Evolutionary conservation across 2,888 invertebrate genomes (phyloP), one percentile per base, ranked within the genome.

Genomic region (Opisthograptis luteolata): DNA sequence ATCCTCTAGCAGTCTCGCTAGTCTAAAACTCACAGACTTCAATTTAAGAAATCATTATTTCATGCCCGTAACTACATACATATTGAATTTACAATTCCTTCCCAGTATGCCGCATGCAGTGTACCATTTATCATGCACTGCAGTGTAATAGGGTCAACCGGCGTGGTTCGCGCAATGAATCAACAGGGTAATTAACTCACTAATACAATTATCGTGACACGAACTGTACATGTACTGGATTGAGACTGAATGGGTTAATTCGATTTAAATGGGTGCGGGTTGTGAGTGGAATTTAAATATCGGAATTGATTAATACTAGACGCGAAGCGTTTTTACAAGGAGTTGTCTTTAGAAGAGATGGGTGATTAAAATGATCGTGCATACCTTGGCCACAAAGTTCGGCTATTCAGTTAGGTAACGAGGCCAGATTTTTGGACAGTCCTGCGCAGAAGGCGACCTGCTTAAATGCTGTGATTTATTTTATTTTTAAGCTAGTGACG

Each of bases 171-270:
- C 64, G 74, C 79, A 82, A 85, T 87, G 84, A 84, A 86, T 85
- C 83, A 80, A 81, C 66, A 56, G 22, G 65, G 79, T 83, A 87
- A 87, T 87, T 86, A 87, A 87, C 79, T 73, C 73, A 74, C 73
- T 79, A 74, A 75, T 79, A 80, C 80, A 84, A 76, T 81, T 83
- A 81, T 82, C 80, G 76, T 71, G 75, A 76, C 76, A 73, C 64
- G 61, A 60, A 71, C 68, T 74, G 73, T 68, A 73, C 68, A 66
- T 65, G 68, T 64, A 67, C 62, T 64, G 64, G 66, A 64, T 71
- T 64, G 58, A 60, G 49, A 44, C 24, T 39, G 37, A 40, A 51
- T 31, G 31, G 32, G 32, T 52, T 46, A 52, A 48, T 49, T 25
- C 30, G 35, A 37, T 32, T 28, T 20, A 27, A 49, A 13, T 19